phyloP scores from a whole-genome alignment of 2,113 vertebrate species.

The Gnathonemus echidnorhynchus region DNA sequence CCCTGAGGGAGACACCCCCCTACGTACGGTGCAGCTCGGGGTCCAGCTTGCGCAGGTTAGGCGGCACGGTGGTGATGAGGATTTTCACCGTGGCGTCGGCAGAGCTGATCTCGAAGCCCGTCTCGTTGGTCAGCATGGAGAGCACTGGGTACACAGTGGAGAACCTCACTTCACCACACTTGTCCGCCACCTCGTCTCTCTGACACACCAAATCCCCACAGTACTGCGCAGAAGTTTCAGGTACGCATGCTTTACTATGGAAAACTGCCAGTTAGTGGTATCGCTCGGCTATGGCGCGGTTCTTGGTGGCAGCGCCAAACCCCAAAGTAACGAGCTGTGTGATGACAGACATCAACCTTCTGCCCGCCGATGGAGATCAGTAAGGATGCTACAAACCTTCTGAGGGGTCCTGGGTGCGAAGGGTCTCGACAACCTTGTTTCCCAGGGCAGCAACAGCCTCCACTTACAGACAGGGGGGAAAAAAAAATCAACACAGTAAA shows the following conservation, averaged over 20 bases:
- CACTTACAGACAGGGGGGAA: constrained; percentile 55
- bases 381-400: constrained; percentile 65
- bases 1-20: not conserved
- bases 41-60: constrained; percentile 92
- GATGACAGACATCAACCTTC: not conserved
- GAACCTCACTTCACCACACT: not conserved
- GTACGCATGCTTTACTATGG: not conserved
- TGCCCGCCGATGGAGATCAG: not conserved
- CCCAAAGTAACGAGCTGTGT: not conserved
- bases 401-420: constrained; percentile 79
- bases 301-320: not conserved
- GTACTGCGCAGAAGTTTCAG: not conserved
- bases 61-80: constrained; percentile 92
- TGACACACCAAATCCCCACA: not conserved
- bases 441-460: constrained; percentile 92
- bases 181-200: not conserved
- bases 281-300: accelerated
- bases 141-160: constrained; percentile 63
- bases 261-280: not conserved
- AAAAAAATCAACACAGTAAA: not conserved
- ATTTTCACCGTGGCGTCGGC: constrained; percentile 92
- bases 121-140: constrained; percentile 94
- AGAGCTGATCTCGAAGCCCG: constrained; percentile 92
- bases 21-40: constrained; percentile 82
- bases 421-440: constrained; percentile 90